These are phyloP conservation scores for Seira musarum DNA, from an alignment of 2,888 invertebrate species.

Conservation along the genomic window DNA sequence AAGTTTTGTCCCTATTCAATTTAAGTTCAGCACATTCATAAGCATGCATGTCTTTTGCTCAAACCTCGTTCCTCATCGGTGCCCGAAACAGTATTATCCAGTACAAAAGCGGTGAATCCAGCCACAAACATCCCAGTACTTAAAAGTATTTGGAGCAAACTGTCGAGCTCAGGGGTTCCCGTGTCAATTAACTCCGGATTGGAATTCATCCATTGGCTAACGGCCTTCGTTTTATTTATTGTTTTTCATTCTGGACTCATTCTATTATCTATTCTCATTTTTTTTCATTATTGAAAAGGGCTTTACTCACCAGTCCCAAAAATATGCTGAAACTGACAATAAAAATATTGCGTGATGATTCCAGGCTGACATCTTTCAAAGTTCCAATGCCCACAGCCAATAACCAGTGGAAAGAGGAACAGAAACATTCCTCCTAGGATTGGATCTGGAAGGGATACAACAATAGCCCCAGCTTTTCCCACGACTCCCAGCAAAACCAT, in stretches of 20 bases:
- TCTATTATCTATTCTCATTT: neutral
- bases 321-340: conserved; percentile 92
- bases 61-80: conserved; percentile 83
- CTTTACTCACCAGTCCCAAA: conserved; percentile 81
- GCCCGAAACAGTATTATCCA: conserved; percentile 81
- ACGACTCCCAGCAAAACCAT: conserved; percentile 84
- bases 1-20: conserved; percentile 48
- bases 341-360: conserved; percentile 89
- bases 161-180: conserved; percentile 79
- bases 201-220: conserved; percentile 82
- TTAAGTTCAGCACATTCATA: conserved; percentile 31
- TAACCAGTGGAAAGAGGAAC: conserved; percentile 87
- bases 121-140: conserved; percentile 86
- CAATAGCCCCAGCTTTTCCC: conserved; percentile 84
- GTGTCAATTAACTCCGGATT: conserved; percentile 79
- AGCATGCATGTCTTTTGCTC: conserved; percentile 73
- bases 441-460: conserved; percentile 77
- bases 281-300: conserved; percentile 76
- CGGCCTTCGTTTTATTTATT: too few relatives aligned
- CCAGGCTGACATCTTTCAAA: conserved; percentile 85
- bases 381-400: conserved; percentile 85
- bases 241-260: too few relatives aligned
- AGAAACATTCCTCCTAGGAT: conserved; percentile 87
- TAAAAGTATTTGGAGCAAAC: conserved; percentile 81
- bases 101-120: conserved; percentile 80